Evolutionary conservation across 2,113 vertebrate species (phyloP), one percentile per base, ranked within the genome.

Genomic region (Oriolus oriolus): DNA sequence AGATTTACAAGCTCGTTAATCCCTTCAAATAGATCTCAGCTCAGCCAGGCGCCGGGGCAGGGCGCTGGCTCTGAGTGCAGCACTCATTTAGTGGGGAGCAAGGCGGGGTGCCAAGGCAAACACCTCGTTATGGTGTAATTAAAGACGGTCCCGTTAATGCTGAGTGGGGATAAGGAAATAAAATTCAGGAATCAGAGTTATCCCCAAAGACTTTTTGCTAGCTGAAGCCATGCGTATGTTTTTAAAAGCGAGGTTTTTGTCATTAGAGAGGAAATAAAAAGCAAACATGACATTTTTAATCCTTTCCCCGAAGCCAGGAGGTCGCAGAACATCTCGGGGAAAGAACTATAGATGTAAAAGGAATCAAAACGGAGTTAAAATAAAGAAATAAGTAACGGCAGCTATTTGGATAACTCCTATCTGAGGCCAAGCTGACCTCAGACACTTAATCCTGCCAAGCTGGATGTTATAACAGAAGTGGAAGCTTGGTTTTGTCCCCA

Each of bases 1-100:
- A 88, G 85, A 94, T 84, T 92, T 95, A 96, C 92, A 94, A 90
- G 2, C 63, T 68, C 30, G 7, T 91, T 96, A 96, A 96, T 96
- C 75, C 70, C 2, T 71, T 93, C 93, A 77, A 90, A 93, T 10
- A 79, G 83, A 95, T 96, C 59, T 4, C 59, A 39, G 68, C 91
- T 74, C 83, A 64, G 60, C 56, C 50, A n/a, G 45, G 12, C 5
- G 0, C 54, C 0, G 0, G 84, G 66, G 68, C 75, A 75, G 65
- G 70, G 44, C 0, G 2, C 56, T 52, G 6, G 5, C 35, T 95
- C 49, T 4, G 52, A 91, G 74, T 9, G 13, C 23, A 9, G 33
- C 22, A 15, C 79, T 90, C 45, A 91, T 93, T 87, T 76, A 74
- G 82, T 4, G 6, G 59, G 84, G 81, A 94, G 85, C 50, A 60